A percentile compares a stretch with the other conserved stretches of the same genome.
These are phyloP conservation scores for Osmoderma eremita DNA, from an alignment of 2,888 invertebrate species.

Conservation along the genomic window DNA sequence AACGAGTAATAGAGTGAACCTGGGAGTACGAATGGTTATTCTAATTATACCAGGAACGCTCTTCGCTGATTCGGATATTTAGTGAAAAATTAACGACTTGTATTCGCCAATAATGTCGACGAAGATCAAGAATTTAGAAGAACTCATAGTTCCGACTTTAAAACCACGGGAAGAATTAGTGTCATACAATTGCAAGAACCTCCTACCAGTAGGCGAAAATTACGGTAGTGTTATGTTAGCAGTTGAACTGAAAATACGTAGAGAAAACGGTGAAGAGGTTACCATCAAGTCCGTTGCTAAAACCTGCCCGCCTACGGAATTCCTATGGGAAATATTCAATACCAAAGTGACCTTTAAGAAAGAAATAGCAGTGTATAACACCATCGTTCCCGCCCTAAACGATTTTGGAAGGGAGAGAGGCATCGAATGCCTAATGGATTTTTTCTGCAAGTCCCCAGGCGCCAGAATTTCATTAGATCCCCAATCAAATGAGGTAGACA, in stretches of 20 bases:
- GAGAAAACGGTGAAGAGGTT: conserved; percentile 46
- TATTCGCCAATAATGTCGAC: conserved; percentile 4
- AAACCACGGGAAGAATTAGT: conserved; percentile 18
- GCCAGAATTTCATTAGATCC: conserved; percentile 58
- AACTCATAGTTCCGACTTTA: neutral
- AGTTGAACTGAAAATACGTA: conserved; percentile 50
- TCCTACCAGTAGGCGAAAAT: conserved; percentile 68
- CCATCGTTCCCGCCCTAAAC: conserved; percentile 62
- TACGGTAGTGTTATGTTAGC: conserved; percentile 68
- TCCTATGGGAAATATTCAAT: conserved; percentile 64
- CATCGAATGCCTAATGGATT: conserved; percentile 59
- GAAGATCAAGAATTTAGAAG: conserved; percentile 10
- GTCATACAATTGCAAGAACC: neutral
- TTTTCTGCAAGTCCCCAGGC: conserved; percentile 64
- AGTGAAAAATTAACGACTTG: neutral
- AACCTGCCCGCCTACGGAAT: conserved; percentile 65
- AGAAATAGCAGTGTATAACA: conserved; percentile 66
- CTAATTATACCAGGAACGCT: conserved; percentile 1
- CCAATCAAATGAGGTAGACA: conserved; percentile 59
- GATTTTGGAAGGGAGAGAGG: conserved; percentile 63
- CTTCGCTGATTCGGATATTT: neutral
- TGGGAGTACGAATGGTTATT: neutral
- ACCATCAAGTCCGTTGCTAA: conserved; percentile 65
- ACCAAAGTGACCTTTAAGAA: conserved; percentile 65
- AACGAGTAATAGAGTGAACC: no score